Percentiles rank a stretch among this genome's conserved stretches.
phyloP scores from a whole-genome alignment of 1,140 invertebrate genomes.

The Leptinotarsa undecemlineata region DNA sequence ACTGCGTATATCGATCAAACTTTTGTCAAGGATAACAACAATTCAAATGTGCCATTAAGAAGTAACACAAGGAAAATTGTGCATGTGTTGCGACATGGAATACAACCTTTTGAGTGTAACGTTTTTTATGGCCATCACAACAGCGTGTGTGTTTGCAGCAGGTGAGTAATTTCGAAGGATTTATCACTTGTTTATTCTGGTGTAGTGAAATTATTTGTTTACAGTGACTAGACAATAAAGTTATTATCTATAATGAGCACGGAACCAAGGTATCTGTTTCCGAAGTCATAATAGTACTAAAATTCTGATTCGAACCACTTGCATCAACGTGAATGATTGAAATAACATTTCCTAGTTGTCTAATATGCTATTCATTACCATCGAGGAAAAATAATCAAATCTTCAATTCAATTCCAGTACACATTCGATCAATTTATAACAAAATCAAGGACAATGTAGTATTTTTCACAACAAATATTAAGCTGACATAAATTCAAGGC shows the following conservation, averaged over 20 bases:
- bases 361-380: no score
- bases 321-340: no score
- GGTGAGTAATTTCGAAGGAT: slow-evolving; percentile 4
- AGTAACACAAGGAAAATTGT: not conserved
- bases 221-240: not conserved
- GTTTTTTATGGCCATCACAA: slow-evolving; percentile 7
- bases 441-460: no score
- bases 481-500: no score
- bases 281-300: no score
- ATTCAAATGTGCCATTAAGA: slow-evolving; percentile 4
- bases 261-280: no score
- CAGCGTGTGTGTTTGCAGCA: not conserved
- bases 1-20: slow-evolving; percentile 25
- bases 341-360: no score
- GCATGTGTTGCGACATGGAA: slow-evolving; percentile 7
- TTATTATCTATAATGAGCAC: not conserved
- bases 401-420: no score
- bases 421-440: no score
- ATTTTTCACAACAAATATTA: no score
- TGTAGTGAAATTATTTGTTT: not conserved
- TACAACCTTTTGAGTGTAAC: slow-evolving; percentile 9
- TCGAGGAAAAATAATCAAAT: no score
- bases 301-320: no score
- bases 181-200: not conserved
- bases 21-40: slow-evolving; percentile 22